Base-by-base conservation (phyloP, 1,140 invertebrate genomes). In the Augochlora pura region DNA sequence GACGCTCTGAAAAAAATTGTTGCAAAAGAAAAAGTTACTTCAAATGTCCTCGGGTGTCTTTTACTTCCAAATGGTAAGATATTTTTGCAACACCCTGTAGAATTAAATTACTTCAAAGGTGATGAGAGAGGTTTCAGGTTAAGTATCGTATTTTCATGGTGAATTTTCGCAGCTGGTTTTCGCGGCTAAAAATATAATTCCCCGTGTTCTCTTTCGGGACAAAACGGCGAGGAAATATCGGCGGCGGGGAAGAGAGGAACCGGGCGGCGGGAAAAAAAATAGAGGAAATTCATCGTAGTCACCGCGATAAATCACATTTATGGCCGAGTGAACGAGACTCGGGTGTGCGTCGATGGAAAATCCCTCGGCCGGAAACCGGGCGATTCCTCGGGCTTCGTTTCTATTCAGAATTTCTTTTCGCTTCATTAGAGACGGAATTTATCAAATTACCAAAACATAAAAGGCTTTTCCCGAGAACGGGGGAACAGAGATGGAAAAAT, bases 281-380 rank as follows among this genome's bases (percentile, higher is more conserved):
- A 54, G 46, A 16, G 32, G 0, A 49, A 68, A 76, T 76, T 76
- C 67, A n/a, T 38, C 67, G 64, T 59, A 16, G 38, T 14, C 32
- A 10, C 16, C 14, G 5, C 38, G 62, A 75, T 75, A 75, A 76
- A 76, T 68, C 64, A 63, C 32, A 57, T 76, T 68, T 76, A 67
- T 46, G 64, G 52, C 10, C 49, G n/a, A 27, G 25, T 46, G 49
- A 59, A 54, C 27, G 64, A 42, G 64, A 46, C 21, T n/a, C 39
- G 4, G 12, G 42, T 16, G 46, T 32, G 42, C 8, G n/a, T 46
- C n/a, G 52, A 42, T 52, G 46, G 10, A 42, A 74, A 69, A 64
- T 16, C 8, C 42, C 0, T 32, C 18, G 14, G 23, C 46, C 42
- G 72, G 72, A 52, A 64, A 49, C 18, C 8, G 60, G 1, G 2